Evolutionary conservation across 2,113 vertebrate genomes (phyloP).

Genomic region (Chiloscyllium plagiosum): DNA sequence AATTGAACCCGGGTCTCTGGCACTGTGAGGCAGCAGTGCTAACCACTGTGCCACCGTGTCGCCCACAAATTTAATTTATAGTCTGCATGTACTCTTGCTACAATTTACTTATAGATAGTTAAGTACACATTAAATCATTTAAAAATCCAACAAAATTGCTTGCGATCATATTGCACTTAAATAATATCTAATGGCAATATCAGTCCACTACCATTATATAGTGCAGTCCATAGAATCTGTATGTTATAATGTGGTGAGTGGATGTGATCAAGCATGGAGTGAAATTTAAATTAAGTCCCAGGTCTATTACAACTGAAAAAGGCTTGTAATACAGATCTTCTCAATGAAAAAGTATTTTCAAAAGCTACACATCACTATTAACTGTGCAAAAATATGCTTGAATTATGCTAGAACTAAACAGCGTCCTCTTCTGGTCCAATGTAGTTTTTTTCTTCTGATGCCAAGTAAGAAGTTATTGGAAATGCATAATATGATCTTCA

Average conservation of each 20-base stretch:
- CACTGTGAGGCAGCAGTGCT: too few relatives aligned
- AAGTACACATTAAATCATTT: background rate
- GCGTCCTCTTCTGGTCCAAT: background rate
- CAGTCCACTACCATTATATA: background rate
- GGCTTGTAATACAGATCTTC: background rate
- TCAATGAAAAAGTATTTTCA: background rate
- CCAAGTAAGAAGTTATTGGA: background rate
- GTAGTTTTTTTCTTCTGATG: background rate
- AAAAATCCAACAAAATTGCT: background rate
- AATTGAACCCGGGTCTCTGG: too few relatives aligned
- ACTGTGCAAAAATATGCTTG: background rate
- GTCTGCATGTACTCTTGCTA: background rate
- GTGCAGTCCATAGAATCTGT: background rate
- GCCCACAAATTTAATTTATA: background rate
- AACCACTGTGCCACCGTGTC: too few relatives aligned
- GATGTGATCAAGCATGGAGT: background rate
- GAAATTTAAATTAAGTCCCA: background rate
- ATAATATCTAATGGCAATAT: background rate
- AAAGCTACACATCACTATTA: background rate
- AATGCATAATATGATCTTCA: background rate
- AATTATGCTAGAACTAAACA: background rate
- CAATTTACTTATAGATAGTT: background rate
- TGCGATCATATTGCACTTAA: background rate
- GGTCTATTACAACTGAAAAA: background rate
- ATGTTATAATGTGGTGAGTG: background rate